Evolutionary conservation across 2,797 vertebrate species (phyloP), one percentile per base, ranked within the genome.

Genomic region (Schizopygopsis malacanthus): DNA sequence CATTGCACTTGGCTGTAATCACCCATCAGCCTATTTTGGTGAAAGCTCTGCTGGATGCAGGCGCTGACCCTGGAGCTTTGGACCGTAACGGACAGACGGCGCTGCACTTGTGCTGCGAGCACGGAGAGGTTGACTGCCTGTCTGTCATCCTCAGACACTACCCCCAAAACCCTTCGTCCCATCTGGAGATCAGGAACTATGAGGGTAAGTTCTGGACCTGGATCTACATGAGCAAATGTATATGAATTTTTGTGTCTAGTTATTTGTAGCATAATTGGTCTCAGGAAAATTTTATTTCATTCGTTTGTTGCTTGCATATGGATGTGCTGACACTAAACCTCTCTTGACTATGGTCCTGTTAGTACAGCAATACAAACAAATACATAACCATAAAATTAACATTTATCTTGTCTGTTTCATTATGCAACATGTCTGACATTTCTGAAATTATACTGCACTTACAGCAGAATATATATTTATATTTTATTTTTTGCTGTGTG

Each of bases 1-100:
- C 97, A 0, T 94, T 98, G 47, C 97, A 98, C 91, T 90, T 98
- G 92, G 96, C 97, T 0, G 96, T 98, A 85, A 97, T 98, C 90
- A 98, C 96, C 37, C 92, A 94, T 59, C 94, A 97, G 88, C 88
- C 92, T 0, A 59, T 81, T 0, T 89, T 98, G 82, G 96, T 97
- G 87, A 86, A 91, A 11, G 85, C 91, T 43, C 89, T 98, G 84
- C 77, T 97, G 86, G 85, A 83, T 0, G 94, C 93, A 0, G 95
- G 96, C 1, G 95, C 97, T 0, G 96, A 96, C 76, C 96, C 96
- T 0, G 85, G 93, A 47, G 93, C 95, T 0, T 92, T 97, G 88
- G 97, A 98, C 90, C 96, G 97, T 6, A 94, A 97, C 0, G 97
- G 97, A 8, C 97, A 97, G 89, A 97, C 96, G 0, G 93, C 96